These are phyloP conservation scores for Oscheius sp. DNA, from an alignment of 2,888 invertebrate genomes.

Conservation along the genomic window DNA sequence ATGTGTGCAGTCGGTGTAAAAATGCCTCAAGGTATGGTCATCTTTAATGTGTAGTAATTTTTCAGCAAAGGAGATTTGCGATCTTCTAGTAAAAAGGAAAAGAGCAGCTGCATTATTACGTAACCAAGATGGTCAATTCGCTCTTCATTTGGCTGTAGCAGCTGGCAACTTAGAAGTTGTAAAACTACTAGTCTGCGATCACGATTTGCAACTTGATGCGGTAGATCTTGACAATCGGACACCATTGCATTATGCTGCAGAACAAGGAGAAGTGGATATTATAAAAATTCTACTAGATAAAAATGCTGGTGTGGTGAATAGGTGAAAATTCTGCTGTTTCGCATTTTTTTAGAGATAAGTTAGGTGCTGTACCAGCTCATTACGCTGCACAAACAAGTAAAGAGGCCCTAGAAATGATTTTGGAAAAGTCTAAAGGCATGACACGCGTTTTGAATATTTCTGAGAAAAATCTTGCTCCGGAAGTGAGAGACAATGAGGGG, in stretches of 20 bases:
- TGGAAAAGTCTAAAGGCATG: slow-evolving; percentile 29
- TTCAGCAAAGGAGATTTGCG: slow-evolving; percentile 53
- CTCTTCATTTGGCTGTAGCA: slow-evolving; percentile 65
- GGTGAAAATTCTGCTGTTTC: not conserved
- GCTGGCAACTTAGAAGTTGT: slow-evolving; percentile 58
- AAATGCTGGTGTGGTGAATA: not conserved
- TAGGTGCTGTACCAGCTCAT: slow-evolving; percentile 63
- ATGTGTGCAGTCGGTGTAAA: slow-evolving; percentile 63
- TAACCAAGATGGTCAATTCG: slow-evolving; percentile 50
- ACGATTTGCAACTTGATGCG: slow-evolving; percentile 36
- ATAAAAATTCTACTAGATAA: slow-evolving; percentile 48
- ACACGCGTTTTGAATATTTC: slow-evolving; percentile 27
- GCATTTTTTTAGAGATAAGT: slow-evolving; percentile 36
- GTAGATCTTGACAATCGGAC: slow-evolving; percentile 60
- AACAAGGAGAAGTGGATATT: slow-evolving; percentile 49
- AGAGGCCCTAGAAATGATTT: slow-evolving; percentile 38
- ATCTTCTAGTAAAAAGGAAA: slow-evolving; percentile 53
- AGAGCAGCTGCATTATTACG: slow-evolving; percentile 32
- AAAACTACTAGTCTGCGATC: slow-evolving; percentile 45
- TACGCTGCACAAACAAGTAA: slow-evolving; percentile 65
- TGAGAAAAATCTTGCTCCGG: too few relatives aligned
- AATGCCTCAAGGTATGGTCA: slow-evolving; percentile 39
- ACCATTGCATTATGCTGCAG: slow-evolving; percentile 62
- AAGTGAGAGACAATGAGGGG: slow-evolving; percentile 62
- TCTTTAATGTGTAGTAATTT: not conserved